phyloP scores from a whole-genome alignment of 2,888 invertebrate species.

The Cataglyphis livida region DNA sequence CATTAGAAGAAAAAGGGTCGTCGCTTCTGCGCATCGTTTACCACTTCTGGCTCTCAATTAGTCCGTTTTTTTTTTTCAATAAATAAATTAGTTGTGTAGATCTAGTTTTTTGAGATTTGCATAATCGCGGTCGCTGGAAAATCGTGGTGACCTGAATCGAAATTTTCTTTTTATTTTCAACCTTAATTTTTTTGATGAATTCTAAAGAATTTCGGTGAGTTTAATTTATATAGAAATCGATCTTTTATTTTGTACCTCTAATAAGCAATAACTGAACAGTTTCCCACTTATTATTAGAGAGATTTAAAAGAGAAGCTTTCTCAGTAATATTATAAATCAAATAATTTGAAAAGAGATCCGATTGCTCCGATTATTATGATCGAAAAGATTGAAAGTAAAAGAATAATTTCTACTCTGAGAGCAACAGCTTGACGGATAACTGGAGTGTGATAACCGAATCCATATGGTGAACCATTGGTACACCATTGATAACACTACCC shows the following conservation, averaged over 20 bases:
- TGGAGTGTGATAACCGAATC: background rate
- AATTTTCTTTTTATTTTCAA: background rate
- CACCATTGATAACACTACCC: constrained; percentile 54
- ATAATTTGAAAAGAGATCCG: background rate
- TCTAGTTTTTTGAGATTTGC: background rate
- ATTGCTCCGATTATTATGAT: background rate
- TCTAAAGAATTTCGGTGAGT: background rate
- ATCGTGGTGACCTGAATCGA: constrained; percentile 1
- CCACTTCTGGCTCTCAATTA: no score
- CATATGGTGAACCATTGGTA: constrained; percentile 32
- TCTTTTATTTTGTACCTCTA: background rate
- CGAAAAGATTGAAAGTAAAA: background rate
- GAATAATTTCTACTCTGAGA: background rate
- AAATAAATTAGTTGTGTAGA: constrained; percentile 6
- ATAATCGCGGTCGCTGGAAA: constrained; percentile 21
- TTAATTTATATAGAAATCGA: background rate
- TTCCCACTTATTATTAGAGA: background rate
- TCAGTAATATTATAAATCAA: no score
- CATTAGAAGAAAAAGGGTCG: no score
- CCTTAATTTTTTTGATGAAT: background rate
- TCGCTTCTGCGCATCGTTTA: no score
- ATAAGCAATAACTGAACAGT: background rate
- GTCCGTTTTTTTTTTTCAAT: background rate
- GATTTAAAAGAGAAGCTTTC: background rate
- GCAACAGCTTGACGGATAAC: constrained; percentile 42